These are phyloP conservation scores for Eptesicus fuscus DNA, from an alignment of 2,113 vertebrate genomes.

Conservation along the genomic window DNA sequence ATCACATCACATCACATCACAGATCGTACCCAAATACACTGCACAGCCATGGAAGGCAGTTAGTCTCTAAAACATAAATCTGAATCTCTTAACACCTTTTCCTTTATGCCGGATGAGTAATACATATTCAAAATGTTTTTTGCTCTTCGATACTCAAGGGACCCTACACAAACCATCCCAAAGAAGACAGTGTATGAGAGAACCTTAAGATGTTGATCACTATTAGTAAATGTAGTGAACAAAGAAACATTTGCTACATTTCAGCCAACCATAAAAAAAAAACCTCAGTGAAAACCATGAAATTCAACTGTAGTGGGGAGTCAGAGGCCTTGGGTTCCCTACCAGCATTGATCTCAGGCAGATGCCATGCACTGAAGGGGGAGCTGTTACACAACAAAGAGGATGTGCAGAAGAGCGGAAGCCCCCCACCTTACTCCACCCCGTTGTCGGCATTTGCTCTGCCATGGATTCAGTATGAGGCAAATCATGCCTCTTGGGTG, in stretches of 20 bases:
- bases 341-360: not conserved
- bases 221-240: not conserved
- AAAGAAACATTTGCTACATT: not conserved
- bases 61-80: not conserved
- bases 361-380: rapidly evolving
- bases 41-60: not conserved
- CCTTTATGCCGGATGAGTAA: not conserved
- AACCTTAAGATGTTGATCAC: not conserved
- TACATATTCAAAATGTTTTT: not conserved
- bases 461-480: too few species aligned
- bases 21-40: not conserved
- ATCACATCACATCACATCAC: not conserved
- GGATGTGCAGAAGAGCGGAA: not conserved
- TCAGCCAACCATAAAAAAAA: not conserved
- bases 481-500: not conserved
- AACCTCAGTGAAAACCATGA: not conserved
- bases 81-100: not conserved
- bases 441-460: not conserved
- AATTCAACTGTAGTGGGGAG: not conserved
- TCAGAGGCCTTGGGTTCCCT: not conserved
- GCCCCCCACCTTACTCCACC: not conserved
- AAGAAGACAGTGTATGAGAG: not conserved
- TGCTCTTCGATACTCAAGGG: not conserved
- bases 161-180: not conserved
- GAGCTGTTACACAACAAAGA: not conserved